These are phyloP conservation scores for Crotophaga sulcirostris DNA, from an alignment of 2,113 vertebrate species.

Conservation along the genomic window DNA sequence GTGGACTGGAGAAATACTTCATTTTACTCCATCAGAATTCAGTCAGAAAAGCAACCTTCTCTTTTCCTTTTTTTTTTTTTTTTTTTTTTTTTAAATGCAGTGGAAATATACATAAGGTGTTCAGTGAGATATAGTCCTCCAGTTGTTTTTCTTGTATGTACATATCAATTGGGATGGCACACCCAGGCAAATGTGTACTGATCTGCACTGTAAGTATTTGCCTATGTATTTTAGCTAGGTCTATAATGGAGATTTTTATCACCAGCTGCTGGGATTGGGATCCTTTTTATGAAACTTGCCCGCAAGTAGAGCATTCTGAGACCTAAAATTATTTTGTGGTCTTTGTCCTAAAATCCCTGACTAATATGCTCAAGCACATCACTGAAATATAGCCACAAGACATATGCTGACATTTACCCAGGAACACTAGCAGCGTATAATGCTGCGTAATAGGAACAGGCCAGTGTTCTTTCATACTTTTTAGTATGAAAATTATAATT, in stretches of 20 bases:
- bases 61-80: neutral
- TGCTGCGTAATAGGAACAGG: neutral
- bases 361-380: neutral
- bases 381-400: neutral
- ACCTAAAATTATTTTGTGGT: neutral
- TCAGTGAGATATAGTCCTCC: neutral
- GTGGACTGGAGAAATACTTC: neutral
- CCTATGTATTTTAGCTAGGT: neutral
- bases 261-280: neutral
- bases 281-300: neutral
- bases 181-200: neutral
- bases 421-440: neutral
- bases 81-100: neutral
- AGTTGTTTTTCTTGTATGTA: neutral
- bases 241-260: constrained; percentile 9
- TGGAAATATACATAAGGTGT: neutral
- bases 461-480: neutral
- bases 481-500: neutral
- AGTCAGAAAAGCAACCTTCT: neutral
- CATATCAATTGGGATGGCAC: neutral
- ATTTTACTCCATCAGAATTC: neutral
- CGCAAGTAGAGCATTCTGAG: neutral
- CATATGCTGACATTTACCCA: neutral
- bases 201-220: neutral
- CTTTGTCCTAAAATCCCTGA: neutral